A percentile compares a stretch with the other conserved stretches of the same genome.
Conservation (phyloP, 2,113 vertebrate species). For the Anolis sagrei region DNA sequence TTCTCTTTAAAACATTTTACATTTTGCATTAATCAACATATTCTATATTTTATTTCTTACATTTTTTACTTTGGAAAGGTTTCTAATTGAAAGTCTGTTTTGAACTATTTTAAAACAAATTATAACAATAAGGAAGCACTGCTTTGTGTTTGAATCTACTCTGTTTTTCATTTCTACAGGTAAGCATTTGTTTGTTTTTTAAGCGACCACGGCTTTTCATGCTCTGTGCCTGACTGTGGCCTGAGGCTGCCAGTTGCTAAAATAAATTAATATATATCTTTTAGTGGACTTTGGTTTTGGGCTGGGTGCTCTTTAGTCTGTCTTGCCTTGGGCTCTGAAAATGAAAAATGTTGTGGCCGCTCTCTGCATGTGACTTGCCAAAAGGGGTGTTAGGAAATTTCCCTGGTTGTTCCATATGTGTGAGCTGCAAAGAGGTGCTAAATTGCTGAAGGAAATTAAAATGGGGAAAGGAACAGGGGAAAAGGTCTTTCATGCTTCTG, state of each 20-base stretch:
- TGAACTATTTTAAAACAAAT: not conserved
- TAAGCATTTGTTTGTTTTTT: not conserved
- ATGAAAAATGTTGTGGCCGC: constrained; percentile 70
- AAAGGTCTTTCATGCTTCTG: constrained; percentile 60
- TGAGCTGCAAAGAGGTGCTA: constrained; percentile 81
- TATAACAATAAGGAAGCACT: not conserved
- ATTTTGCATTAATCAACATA: not conserved
- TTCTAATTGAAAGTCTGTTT: not conserved
- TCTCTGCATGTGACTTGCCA: constrained; percentile 72
- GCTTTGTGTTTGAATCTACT: not conserved
- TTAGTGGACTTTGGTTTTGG: constrained; percentile 51
- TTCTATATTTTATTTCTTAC: not conserved
- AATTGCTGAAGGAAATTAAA: constrained; percentile 84
- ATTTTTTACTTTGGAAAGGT: not conserved
- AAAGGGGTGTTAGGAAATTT: constrained; percentile 78
- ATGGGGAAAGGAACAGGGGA: constrained; percentile 22
- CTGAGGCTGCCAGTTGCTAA: constrained; percentile 49
- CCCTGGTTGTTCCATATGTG: constrained; percentile 75
- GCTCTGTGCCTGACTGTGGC: constrained; percentile 39
- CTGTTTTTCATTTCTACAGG: constrained; percentile 14
- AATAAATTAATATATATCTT: constrained; percentile 9
- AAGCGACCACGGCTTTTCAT: constrained; percentile 33
- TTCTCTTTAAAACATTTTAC: not conserved
- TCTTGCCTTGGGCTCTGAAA: constrained; percentile 73
- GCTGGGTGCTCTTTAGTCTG: constrained; percentile 56